phyloP scores from a whole-genome alignment of 2,113 vertebrate species.

The Cinclus cinclus region DNA sequence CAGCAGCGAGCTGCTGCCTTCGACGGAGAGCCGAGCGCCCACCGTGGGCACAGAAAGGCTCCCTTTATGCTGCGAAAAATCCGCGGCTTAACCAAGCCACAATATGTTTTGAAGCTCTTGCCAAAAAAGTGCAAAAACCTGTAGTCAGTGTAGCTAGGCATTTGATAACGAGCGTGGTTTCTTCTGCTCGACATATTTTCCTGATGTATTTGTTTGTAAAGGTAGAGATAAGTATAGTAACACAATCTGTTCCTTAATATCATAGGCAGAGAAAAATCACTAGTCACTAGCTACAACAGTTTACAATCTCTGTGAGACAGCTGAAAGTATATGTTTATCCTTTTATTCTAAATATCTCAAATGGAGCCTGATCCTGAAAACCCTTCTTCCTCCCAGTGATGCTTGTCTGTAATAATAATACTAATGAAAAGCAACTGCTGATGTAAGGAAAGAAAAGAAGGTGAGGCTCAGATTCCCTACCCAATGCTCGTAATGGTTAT shows the following conservation, averaged over 20 bases:
- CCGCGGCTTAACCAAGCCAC: conserved; percentile 36
- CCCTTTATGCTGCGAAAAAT: conserved; percentile 48
- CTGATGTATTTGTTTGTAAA: conserved; percentile 70
- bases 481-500: background rate
- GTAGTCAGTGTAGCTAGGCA: conserved; percentile 63
- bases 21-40: background rate
- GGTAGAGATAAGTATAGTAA: conserved; percentile 71
- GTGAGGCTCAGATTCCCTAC: background rate
- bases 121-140: conserved; percentile 70
- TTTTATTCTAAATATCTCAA: conserved; percentile 12
- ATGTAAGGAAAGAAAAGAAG: conserved; percentile 25
- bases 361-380: conserved; percentile 8
- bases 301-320: conserved; percentile 41
- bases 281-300: conserved; percentile 57
- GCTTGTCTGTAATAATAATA: background rate
- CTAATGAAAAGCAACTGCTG: conserved; percentile 15
- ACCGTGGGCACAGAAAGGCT: conserved; percentile 5
- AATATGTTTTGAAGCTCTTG: conserved; percentile 55
- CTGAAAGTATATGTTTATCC: conserved; percentile 28
- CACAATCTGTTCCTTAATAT: conserved; percentile 58
- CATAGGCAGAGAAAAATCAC: conserved; percentile 35
- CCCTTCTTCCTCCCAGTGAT: background rate
- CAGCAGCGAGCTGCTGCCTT: conserved; percentile 56
- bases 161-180: conserved; percentile 53
- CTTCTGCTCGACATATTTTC: conserved; percentile 64